Evolutionary conservation across 2,888 invertebrate genomes (phyloP), one percentile per base, ranked within the genome.

Genomic region (Drosophila mayaguana): DNA sequence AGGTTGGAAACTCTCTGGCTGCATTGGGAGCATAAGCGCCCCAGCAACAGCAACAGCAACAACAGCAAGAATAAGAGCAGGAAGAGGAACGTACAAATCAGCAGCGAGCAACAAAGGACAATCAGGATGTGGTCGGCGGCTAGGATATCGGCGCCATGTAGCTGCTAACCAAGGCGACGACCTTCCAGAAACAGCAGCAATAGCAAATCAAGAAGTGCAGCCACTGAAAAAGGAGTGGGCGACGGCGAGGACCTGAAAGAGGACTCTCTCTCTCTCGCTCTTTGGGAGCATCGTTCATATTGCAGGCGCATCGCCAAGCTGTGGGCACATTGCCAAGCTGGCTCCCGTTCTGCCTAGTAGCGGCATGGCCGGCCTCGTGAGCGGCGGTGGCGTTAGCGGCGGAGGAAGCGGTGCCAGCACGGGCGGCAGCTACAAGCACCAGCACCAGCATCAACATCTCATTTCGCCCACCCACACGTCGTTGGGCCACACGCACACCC

Each of bases 291-390:
- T 50, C 46, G 53, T 45, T 62, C 53, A 46, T 12, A 66, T 14
- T 51, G 56, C 46, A 59, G 53, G 45, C 70, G 40, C 56, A 62
- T 16, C 42, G 50, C 28, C 28, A 8, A 28, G 28, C 28, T 28
- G 28, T 61, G 46, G 80, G 61, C 72, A 70, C 32, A 43, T 51
- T 76, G 72, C 78, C 78, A 81, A 91, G 80, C 92, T 92, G 92
- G 92, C 93, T 86, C 93, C 93, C 77, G 92, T 92, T 83, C 74
- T 92, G 82, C 92, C 92, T 64, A 83, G 83, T 40, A 90, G 87
- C 78, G 89, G 87, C 73, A 87, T 91, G 79, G 86, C 91, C 81
- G 92, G 90, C 78, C 81, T 90, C 69, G 90, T 90, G 36, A 78
- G 80, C 57, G 74, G 69, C n/a, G 77, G 72, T 57, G 76, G 72